Base-by-base conservation (phyloP, 2,888 invertebrate species). In the Cepaea hortensis region DNA sequence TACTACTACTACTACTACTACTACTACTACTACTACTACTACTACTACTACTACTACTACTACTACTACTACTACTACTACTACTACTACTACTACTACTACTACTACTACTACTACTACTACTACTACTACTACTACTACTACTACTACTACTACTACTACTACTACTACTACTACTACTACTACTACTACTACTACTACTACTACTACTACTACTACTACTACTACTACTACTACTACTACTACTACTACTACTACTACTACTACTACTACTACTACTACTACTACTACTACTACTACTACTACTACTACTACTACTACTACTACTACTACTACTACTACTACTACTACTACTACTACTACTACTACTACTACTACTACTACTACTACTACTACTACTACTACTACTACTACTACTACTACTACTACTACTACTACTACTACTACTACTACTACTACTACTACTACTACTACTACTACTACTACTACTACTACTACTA, bases 401-500 rank as follows among this genome's bases (percentile, higher is more conserved):
- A 80, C 61, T 80, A 50, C 61, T 50, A 80, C 61, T 80, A 48
- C 50, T 80, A 23, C 61, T 80, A 20, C 61, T 80, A 61, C 61
- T 55, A 61, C 61, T 80, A 61, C 61, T 80, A 61, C 61, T 80
- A 80, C 61, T 50, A 80, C 61, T 50, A 80, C 50, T 50, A 80
- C 61, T 50, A 80, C 61, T 80, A 80, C 61, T 80, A 80, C 50
- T 80, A 18, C 23, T 55, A 55, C 35, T 23, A 61, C 23, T 80
- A 55, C 50, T 61, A 62, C 35, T 61, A 81, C 61, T 61, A 80
- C 61, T 80, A 80, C 61, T 80, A 50, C 61, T 80, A 80, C 61
- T 80, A 80, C 61, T 80, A 80, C 61, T 80, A 80, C 61, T 80
- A 80, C 61, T 80, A 80, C 61, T 80, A 80, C 61, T 80, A 80